These are phyloP conservation scores for Probaryconus sp. DNA, from an alignment of 1,140 invertebrate species.

Conservation along the genomic window DNA sequence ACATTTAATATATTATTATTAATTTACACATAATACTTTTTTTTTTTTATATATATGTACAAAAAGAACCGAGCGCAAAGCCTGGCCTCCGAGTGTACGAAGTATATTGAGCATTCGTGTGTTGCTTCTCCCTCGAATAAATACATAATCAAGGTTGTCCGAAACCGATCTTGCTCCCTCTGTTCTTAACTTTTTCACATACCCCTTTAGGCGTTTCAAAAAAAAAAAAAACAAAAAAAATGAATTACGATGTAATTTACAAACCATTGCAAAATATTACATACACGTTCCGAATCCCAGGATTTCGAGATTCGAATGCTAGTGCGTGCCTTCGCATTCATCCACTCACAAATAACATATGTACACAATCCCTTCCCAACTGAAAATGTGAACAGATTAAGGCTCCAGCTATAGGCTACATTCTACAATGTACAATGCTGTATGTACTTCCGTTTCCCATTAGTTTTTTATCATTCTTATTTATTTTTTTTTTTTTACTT, in stretches of 20 bases:
- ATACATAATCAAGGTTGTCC: conserved; percentile 36
- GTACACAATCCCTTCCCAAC: conserved; percentile 76
- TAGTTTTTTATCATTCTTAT: conserved; percentile 9
- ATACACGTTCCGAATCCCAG: conserved; percentile 71
- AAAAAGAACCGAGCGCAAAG: conserved; percentile 3
- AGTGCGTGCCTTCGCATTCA: conserved; percentile 73
- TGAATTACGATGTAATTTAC: conserved; percentile 74
- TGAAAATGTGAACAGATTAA: conserved; percentile 78
- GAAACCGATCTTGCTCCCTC: background rate
- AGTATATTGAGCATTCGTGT: conserved; percentile 16
- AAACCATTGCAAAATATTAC: conserved; percentile 71
- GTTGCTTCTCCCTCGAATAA: conserved; percentile 1
- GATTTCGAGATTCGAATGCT: conserved; percentile 71
- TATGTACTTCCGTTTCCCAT: conserved; percentile 69
- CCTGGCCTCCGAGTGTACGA: background rate
- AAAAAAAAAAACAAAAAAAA: conserved; percentile 16
- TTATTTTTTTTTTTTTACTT: background rate
- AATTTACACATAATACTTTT: too few species aligned
- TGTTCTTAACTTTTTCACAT: conserved; percentile 11
- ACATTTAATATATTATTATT: too few species aligned
- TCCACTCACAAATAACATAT: conserved; percentile 77
- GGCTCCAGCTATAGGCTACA: conserved; percentile 78
- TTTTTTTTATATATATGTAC: too few species aligned
- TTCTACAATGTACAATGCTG: conserved; percentile 78
- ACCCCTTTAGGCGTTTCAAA: conserved; percentile 23